Evolutionary conservation across 2,113 vertebrate species (phyloP).

Genomic region (Nothocercus julius): DNA sequence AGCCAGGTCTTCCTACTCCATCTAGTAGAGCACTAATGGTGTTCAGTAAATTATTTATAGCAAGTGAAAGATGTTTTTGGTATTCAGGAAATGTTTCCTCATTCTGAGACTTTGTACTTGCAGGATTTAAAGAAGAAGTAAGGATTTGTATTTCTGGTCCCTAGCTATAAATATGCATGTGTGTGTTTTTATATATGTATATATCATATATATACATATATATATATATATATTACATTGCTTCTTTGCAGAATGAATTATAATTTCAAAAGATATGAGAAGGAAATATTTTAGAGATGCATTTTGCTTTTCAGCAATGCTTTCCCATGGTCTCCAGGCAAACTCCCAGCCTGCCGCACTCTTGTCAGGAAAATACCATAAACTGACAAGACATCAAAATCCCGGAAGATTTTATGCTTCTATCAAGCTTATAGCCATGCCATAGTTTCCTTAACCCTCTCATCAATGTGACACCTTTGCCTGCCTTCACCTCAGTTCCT

Average conservation of each 20-base stretch:
- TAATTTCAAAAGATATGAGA: neutral
- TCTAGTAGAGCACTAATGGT: neutral
- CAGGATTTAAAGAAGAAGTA: neutral
- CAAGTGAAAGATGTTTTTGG: neutral
- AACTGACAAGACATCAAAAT: constrained; percentile 50
- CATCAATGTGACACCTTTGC: neutral
- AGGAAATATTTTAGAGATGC: neutral
- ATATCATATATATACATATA: neutral
- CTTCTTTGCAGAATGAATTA: neutral
- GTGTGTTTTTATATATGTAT: neutral
- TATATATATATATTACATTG: neutral
- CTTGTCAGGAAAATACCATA: neutral
- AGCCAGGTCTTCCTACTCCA: neutral
- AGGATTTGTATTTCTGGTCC: neutral
- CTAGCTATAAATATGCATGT: neutral
- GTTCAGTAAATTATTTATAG: neutral
- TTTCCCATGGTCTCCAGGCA: neutral
- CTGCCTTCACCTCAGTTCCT: neutral
- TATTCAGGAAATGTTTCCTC: neutral
- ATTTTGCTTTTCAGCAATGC: neutral
- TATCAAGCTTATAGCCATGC: neutral
- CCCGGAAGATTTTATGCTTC: constrained; percentile 8
- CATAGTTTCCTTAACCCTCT: neutral
- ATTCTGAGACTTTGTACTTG: neutral
- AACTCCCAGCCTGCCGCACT: neutral